Conservation (phyloP, 2,113 vertebrate genomes). For the Myrmecophaga tridactyla region DNA sequence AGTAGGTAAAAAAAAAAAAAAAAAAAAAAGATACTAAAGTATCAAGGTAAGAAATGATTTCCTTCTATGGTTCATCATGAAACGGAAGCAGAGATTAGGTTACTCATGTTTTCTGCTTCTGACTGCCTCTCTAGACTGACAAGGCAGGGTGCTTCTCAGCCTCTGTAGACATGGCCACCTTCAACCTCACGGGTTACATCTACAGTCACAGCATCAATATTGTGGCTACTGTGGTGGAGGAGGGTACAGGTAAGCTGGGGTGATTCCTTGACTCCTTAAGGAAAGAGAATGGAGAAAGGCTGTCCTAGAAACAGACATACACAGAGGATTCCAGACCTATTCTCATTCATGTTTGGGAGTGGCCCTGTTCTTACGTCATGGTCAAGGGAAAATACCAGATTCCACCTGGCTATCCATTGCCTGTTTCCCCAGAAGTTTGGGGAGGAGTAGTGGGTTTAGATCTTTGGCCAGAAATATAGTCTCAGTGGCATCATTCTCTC, state of each 20-base stretch:
- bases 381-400: not conserved
- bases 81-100: not conserved
- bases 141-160: constrained; percentile 75
- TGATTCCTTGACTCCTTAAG: not conserved
- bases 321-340: not conserved
- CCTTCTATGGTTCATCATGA: not conserved
- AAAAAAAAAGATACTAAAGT: not conserved
- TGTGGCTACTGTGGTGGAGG: constrained; percentile 69
- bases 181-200: constrained; percentile 63
- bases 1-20: too few relatives aligned
- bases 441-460: not conserved
- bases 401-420: not conserved
- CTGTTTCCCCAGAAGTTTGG: not conserved
- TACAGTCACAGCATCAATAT: constrained; percentile 63
- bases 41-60: not conserved
- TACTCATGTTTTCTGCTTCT: not conserved
- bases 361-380: not conserved
- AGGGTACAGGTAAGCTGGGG: constrained; percentile 76
- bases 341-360: not conserved
- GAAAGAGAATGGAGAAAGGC: not conserved
- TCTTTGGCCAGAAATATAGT: not conserved
- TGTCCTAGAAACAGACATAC: not conserved
- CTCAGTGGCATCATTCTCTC: not conserved
- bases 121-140: constrained; percentile 74
- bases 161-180: constrained; percentile 72